Evolutionary conservation across 2,888 invertebrate genomes (phyloP).

Genomic region (Acronicta alni): DNA sequence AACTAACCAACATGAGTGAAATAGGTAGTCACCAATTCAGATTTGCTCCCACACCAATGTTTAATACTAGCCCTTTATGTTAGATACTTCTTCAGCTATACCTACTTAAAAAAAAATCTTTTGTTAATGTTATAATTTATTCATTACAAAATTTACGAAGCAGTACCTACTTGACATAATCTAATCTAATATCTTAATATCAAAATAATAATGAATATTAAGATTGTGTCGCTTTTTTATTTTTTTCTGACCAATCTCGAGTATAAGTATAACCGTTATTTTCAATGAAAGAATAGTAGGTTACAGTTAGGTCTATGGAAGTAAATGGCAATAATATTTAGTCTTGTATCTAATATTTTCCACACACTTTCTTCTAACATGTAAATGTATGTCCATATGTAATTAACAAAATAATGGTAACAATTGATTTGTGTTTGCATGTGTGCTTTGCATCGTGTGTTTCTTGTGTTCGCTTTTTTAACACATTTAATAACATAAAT

Average conservation of each 20-base stretch:
- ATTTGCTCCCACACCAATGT: conserved; percentile 30
- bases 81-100: conserved; percentile 11
- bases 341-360: conserved; percentile 36
- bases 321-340: background rate
- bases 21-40: conserved; percentile 29
- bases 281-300: no score
- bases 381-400: conserved; percentile 47
- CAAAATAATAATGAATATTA: no score
- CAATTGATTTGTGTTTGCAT: conserved; percentile 62
- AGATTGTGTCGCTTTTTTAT: no score
- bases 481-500: conserved; percentile 53
- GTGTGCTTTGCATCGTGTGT: conserved; percentile 73
- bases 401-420: conserved; percentile 42
- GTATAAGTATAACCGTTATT: no score
- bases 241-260: no score
- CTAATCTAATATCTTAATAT: no score
- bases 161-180: no score
- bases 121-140: no score
- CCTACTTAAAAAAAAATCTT: background rate
- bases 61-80: conserved; percentile 15
- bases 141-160: background rate
- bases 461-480: conserved; percentile 57
- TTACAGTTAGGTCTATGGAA: no score
- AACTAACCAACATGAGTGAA: conserved; percentile 49
- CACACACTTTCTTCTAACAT: conserved; percentile 46